Percentiles rank a stretch among this genome's conserved stretches.
Conservation (phyloP, 2,113 vertebrate species). For the Boulengeromyrus knoepffleri region DNA sequence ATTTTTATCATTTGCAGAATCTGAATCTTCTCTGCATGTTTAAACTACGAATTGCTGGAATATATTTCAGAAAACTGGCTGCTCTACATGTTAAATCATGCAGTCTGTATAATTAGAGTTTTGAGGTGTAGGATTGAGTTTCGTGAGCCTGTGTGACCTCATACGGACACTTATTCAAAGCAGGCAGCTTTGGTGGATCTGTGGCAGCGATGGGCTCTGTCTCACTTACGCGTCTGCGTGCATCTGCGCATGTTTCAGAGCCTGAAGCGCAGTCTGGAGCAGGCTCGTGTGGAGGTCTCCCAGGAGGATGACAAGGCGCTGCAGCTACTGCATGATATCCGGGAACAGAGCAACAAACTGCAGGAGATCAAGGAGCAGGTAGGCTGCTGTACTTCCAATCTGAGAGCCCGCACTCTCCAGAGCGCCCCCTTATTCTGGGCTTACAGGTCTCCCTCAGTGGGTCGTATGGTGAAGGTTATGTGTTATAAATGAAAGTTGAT, state of each 20-base stretch:
- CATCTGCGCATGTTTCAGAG: conserved; percentile 63
- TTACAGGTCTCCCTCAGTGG: background rate
- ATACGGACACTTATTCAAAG: background rate
- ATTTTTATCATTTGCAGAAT: background rate
- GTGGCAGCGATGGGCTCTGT: background rate
- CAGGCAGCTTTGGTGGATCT: background rate
- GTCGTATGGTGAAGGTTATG: background rate
- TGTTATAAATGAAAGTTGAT: background rate
- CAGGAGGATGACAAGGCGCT: conserved; percentile 98
- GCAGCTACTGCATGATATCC: conserved; percentile 95
- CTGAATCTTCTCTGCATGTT: background rate
- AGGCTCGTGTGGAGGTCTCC: conserved; percentile 95
- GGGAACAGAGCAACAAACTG: conserved; percentile 95
- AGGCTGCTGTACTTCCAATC: conserved; percentile 19
- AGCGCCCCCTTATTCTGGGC: background rate
- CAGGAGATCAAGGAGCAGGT: conserved; percentile 99
- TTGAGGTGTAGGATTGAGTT: background rate
- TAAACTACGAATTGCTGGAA: background rate
- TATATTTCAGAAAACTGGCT: background rate
- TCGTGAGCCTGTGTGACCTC: background rate
- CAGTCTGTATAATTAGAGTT: background rate
- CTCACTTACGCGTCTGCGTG: conserved; percentile 4
- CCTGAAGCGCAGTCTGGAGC: conserved; percentile 96
- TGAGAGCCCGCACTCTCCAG: background rate
- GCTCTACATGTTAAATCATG: background rate